Percentiles rank a stretch among this genome's conserved stretches.
These are phyloP conservation scores for Orchesellides sinensis DNA, from an alignment of 2,888 invertebrate genomes.

Conservation along the genomic window DNA sequence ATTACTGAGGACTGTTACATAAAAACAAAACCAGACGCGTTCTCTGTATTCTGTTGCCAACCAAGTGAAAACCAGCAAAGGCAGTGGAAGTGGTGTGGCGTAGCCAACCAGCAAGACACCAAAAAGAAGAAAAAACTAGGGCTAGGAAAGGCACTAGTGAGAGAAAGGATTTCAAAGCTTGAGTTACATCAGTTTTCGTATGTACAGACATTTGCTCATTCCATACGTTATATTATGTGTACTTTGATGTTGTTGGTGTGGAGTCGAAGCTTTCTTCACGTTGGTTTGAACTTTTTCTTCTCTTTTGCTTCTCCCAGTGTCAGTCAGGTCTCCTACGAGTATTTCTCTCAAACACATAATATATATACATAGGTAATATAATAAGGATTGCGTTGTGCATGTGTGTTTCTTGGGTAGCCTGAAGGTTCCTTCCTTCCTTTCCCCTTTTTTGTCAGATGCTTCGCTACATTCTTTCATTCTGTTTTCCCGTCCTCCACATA, in stretches of 20 bases:
- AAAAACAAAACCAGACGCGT: too few species aligned
- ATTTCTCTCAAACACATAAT: background rate
- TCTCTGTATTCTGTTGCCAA: background rate
- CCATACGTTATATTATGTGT: background rate
- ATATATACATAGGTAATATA: too few species aligned
- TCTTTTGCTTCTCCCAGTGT: slow-evolving; percentile 5
- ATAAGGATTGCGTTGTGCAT: too few species aligned
- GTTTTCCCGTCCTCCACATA: background rate
- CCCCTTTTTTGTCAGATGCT: background rate
- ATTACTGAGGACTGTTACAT: too few species aligned
- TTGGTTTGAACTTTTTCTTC: slow-evolving; percentile 16
- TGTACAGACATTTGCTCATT: background rate
- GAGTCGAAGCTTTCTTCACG: slow-evolving; percentile 32
- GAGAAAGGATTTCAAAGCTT: background rate
- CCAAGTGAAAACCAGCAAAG: slow-evolving; percentile 10
- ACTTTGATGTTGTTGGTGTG: slow-evolving; percentile 44
- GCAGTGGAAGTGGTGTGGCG: background rate
- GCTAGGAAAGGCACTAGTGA: too few species aligned
- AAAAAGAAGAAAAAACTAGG: background rate
- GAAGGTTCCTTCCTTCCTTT: slow-evolving; percentile 11
- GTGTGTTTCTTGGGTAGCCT: background rate
- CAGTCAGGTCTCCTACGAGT: slow-evolving; percentile 3
- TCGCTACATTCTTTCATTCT: slow-evolving; percentile 2
- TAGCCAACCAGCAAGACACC: background rate
- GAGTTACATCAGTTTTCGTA: slow-evolving; percentile 1